Evolutionary conservation across 2,888 invertebrate species (phyloP), one percentile per base, ranked within the genome.

Genomic region (Dryomyza anilis): DNA sequence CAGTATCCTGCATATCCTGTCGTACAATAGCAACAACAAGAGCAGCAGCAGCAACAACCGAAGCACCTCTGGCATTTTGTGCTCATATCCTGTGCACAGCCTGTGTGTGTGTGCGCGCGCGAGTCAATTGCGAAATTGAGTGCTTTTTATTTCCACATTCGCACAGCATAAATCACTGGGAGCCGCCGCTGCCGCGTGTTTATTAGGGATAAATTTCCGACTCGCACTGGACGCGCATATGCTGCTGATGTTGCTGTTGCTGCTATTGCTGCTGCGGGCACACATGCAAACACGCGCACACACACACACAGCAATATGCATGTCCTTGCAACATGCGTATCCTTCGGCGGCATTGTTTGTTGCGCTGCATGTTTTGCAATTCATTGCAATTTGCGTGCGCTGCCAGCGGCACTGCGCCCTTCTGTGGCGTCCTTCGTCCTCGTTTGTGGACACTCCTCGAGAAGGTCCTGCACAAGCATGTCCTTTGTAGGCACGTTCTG

Each of bases 31-130:
- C 19, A 16, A 53, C 29, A 53, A 53, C 27, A 57, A 64, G 19
- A 48, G 12, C 39, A 50, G 14, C 57, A 36, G 48, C 8, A 46
- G 33, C 14, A 56, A 36, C 58, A 58, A 64, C 19, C 30, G 60
- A 16, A 53, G 48, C 63, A 55, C 63, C 56, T 30, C 46, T 43
- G 52, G 53, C 63, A 46, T 66, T 61, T 63, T 46, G 14, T 19
- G 39, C 33, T 65, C 64, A 36, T 60, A 50, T 64, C 58, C 52
- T 67, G 55, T 36, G 27, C n/a, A n/a, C n/a, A n/a, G n/a, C n/a
- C n/a, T n/a, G n/a, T n/a, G n/a, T n/a, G n/a, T n/a, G n/a, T n/a
- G n/a, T n/a, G n/a, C n/a, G n/a, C 30, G 43, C 23, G 21, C 25
- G 57, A 57, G 57, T 57, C 43, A 57, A 57, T 57, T 43, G 57